Evolutionary conservation across 2,888 invertebrate species (phyloP).

Genomic region (Metellina segmentata): DNA sequence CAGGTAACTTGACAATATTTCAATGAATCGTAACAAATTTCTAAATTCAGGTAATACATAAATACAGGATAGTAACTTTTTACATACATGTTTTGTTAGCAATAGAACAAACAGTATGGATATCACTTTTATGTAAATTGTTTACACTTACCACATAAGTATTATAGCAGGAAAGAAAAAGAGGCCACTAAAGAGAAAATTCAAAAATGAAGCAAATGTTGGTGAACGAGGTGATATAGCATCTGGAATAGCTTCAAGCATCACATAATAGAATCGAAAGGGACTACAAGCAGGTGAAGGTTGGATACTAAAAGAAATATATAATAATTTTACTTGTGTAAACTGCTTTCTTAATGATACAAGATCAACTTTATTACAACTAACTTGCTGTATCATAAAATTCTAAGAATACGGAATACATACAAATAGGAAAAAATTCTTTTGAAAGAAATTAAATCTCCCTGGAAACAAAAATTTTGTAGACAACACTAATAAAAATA

Average conservation of each 20-base stretch:
- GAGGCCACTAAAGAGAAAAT: slow-evolving; percentile 59
- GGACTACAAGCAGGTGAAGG: slow-evolving; percentile 70
- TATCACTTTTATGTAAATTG: neutral
- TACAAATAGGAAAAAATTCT: no score
- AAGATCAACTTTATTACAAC: no score
- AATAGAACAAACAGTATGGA: neutral
- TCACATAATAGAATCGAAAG: slow-evolving; percentile 51
- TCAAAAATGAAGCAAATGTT: slow-evolving; percentile 32
- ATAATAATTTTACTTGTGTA: neutral
- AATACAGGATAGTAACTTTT: no score
- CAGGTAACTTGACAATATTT: no score
- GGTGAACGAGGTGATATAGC: slow-evolving; percentile 36
- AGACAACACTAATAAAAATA: no score
- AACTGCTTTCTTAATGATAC: neutral
- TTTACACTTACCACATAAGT: slow-evolving; percentile 54
- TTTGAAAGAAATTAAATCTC: no score
- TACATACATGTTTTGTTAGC: no score
- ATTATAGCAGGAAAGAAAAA: slow-evolving; percentile 65
- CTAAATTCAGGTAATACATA: no score
- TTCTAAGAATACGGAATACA: no score
- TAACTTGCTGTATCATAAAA: no score
- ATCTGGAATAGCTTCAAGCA: slow-evolving; percentile 60
- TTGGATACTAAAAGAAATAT: slow-evolving; percentile 47
- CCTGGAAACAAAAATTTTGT: no score
- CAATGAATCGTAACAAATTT: no score